Evolutionary conservation across 2,113 vertebrate genomes (phyloP).

Genomic region (Plecotus auritus): DNA sequence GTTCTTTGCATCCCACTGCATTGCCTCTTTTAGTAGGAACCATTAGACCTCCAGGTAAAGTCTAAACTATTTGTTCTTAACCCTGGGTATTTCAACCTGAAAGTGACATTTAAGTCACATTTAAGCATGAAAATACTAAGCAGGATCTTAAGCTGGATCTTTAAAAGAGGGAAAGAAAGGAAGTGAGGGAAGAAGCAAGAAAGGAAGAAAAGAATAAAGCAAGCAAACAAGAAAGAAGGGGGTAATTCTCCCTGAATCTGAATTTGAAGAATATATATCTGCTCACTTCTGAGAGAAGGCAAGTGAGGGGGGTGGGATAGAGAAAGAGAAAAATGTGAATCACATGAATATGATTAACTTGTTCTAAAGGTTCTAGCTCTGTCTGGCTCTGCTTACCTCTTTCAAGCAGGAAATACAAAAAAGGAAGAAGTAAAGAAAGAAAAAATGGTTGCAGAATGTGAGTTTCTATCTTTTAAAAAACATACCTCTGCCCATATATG

Average conservation of each 20-base stretch:
- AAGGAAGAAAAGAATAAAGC: background rate
- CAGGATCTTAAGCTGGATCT: background rate
- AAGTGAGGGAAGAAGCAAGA: background rate
- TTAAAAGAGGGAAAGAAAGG: background rate
- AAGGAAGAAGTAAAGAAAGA: background rate
- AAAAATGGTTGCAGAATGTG: background rate
- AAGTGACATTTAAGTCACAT: background rate
- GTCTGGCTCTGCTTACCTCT: background rate
- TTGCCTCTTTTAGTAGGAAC: background rate
- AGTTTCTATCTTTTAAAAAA: background rate
- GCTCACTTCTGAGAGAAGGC: background rate
- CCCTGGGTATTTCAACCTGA: background rate
- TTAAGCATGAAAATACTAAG: background rate
- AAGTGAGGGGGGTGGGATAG: background rate
- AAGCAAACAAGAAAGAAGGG: background rate
- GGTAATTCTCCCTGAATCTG: background rate
- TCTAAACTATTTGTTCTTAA: background rate
- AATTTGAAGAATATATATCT: background rate
- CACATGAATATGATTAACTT: background rate
- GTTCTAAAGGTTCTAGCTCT: background rate
- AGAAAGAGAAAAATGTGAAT: background rate
- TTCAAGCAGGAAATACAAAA: background rate
- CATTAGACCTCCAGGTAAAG: background rate
- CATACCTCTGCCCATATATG: background rate
- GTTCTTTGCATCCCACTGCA: background rate